Evolutionary conservation across 2,888 invertebrate genomes (phyloP).

Genomic region (Fissipunctia ypsillon): DNA sequence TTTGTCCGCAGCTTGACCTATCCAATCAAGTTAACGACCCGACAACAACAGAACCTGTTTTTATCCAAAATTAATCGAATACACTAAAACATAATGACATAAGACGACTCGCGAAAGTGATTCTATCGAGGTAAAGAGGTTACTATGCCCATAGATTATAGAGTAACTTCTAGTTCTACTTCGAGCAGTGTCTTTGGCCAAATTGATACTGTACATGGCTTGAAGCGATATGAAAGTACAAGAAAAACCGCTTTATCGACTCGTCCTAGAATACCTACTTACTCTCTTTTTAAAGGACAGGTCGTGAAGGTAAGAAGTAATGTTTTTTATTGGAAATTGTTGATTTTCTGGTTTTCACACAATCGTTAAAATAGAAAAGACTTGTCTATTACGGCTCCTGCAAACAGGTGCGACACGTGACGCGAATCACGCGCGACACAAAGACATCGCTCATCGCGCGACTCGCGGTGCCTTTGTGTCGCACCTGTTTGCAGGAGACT

Average conservation of each 20-base stretch:
- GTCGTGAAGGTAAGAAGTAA: not conserved
- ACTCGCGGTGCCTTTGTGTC: no score
- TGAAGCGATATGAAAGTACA: constrained; percentile 42
- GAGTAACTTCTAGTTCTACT: constrained; percentile 4
- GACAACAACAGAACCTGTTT: not conserved
- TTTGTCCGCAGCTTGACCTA: not conserved
- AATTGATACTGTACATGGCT: constrained; percentile 43
- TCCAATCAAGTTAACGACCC: not conserved
- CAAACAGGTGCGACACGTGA: no score
- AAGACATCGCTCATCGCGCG: no score
- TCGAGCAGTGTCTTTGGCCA: constrained; percentile 15
- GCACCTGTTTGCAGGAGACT: no score
- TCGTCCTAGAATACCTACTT: constrained; percentile 4
- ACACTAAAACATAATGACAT: constrained; percentile 44
- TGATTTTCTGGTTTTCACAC: constrained; percentile 15
- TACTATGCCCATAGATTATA: constrained; percentile 36
- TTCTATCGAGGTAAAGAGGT: constrained; percentile 48
- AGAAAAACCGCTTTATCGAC: constrained; percentile 21
- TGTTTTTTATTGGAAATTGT: no score
- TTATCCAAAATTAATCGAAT: constrained; percentile 14
- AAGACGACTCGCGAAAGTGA: constrained; percentile 50
- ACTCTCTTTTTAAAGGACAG: constrained; percentile 34
- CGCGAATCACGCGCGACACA: no score
- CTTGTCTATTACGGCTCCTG: not conserved
- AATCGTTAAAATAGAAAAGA: not conserved